A percentile compares a stretch with the other conserved stretches of the same genome.
phyloP scores from a whole-genome alignment of 2,797 vertebrate species.

The Brachyrhaphis roseni region DNA sequence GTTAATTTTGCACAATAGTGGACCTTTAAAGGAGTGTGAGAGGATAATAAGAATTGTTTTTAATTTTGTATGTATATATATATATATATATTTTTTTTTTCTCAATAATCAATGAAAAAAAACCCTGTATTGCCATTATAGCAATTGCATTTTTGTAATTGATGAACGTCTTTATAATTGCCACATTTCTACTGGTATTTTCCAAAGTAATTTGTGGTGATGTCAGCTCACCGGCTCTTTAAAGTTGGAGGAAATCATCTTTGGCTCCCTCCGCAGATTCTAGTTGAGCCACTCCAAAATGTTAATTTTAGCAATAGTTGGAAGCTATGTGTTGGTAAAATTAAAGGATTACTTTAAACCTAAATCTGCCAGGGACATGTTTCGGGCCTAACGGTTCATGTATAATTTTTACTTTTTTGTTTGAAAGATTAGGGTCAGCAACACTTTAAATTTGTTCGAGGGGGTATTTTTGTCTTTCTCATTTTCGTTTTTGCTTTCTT shows the following conservation, averaged over 20 bases:
- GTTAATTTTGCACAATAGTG: too few species aligned
- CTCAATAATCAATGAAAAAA: background rate
- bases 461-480: slow-evolving; percentile 19
- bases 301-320: background rate
- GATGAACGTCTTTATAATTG: background rate
- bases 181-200: background rate
- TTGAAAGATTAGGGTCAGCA: slow-evolving; percentile 43
- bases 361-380: background rate
- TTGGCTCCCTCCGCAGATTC: background rate
- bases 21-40: too few species aligned
- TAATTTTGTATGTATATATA: too few species aligned
- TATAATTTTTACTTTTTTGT: slow-evolving; percentile 42
- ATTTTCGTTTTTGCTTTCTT: background rate
- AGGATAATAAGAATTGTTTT: too few species aligned
- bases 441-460: slow-evolving; percentile 29
- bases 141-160: background rate
- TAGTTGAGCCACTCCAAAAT: background rate
- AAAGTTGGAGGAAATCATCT: background rate
- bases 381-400: slow-evolving; percentile 38
- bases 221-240: background rate
- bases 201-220: background rate
- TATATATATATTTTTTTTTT: too few species aligned
- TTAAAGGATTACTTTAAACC: background rate
- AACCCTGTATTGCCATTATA: background rate
- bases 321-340: background rate